Evolutionary conservation across 2,113 vertebrate genomes (phyloP).

Genomic region (Spea multiplicata): DNA sequence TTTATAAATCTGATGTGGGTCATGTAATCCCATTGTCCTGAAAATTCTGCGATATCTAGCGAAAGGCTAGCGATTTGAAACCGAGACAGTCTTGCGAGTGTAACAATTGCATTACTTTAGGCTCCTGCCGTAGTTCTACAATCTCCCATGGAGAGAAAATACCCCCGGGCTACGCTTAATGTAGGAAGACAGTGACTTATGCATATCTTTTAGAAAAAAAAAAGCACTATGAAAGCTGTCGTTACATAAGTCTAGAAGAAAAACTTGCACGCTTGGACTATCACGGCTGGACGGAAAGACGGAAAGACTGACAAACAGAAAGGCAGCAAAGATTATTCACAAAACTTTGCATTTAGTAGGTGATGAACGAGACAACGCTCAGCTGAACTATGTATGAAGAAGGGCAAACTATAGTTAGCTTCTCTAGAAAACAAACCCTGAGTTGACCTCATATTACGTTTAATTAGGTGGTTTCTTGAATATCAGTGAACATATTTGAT

Average conservation of each 20-base stretch:
- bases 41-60: background rate
- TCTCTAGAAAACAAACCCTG: too few species aligned
- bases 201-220: background rate
- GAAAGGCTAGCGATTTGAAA: background rate
- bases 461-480: too few species aligned
- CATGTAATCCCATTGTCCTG: background rate
- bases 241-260: background rate
- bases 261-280: background rate
- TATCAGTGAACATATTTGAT: too few species aligned
- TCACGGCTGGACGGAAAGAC: too few species aligned
- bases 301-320: too few species aligned
- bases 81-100: slow-evolving; percentile 7
- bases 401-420: too few species aligned
- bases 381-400: too few species aligned
- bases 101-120: background rate
- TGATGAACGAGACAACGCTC: too few species aligned
- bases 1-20: slow-evolving; percentile 10
- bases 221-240: background rate
- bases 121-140: slow-evolving; percentile 21
- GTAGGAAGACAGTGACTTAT: slow-evolving; percentile 11
- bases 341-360: too few species aligned
- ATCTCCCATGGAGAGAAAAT: slow-evolving; percentile 13
- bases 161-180: slow-evolving; percentile 19
- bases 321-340: too few species aligned
- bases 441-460: too few species aligned